phyloP scores from a whole-genome alignment of 2,113 vertebrate genomes.

The Hassar affinis region DNA sequence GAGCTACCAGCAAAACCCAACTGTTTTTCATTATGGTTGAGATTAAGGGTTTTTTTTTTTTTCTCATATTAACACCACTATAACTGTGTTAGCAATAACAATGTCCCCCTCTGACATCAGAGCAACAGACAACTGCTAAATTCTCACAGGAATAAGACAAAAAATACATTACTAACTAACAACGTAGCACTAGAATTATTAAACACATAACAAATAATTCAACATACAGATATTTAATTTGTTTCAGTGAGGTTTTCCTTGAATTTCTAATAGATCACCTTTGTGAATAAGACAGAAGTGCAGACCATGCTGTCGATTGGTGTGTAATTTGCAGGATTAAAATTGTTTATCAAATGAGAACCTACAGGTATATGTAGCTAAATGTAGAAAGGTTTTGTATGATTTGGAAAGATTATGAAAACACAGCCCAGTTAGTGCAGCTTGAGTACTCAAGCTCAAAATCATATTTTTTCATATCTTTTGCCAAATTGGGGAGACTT shows the following conservation, averaged over 20 bases:
- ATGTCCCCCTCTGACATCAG: neutral
- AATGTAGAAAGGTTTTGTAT: neutral
- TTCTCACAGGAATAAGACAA: neutral
- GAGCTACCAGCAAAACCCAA: neutral
- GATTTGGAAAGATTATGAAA: neutral
- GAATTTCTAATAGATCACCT: neutral
- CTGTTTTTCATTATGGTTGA: neutral
- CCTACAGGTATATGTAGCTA: neutral
- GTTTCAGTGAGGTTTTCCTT: neutral
- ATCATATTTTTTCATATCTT: slow-evolving; percentile 23
- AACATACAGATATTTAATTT: neutral
- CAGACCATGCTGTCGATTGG: neutral
- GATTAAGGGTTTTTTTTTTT: neutral
- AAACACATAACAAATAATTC: neutral
- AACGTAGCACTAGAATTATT: neutral
- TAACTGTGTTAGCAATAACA: neutral
- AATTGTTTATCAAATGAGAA: neutral
- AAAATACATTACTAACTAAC: neutral
- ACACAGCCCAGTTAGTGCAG: neutral
- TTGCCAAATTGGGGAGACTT: slow-evolving; percentile 20
- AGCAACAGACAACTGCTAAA: neutral
- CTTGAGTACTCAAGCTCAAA: neutral
- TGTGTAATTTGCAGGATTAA: neutral
- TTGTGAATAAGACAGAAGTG: neutral
- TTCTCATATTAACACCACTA: neutral